phyloP scores from a whole-genome alignment of 2,888 invertebrate genomes.

The Xanthia icteritia region DNA sequence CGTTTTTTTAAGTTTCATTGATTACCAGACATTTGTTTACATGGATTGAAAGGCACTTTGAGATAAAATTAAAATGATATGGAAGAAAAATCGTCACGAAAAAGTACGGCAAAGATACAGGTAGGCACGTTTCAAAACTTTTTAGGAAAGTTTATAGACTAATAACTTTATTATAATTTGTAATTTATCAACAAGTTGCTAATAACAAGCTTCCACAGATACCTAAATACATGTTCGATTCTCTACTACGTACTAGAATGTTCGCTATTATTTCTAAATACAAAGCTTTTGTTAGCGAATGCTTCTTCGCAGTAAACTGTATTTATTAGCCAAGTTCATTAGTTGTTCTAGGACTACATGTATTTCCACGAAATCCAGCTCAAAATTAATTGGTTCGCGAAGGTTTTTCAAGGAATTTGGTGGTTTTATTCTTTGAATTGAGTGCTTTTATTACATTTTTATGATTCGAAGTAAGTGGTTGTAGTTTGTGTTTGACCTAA shows the following conservation, averaged over 20 bases:
- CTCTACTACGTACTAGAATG: neutral
- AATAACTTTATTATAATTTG: neutral
- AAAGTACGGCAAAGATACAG: neutral
- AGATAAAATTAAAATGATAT: neutral
- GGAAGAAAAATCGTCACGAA: neutral
- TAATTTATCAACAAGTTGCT: neutral
- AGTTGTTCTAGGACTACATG: conserved; percentile 24
- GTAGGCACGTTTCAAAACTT: neutral
- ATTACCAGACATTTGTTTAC: neutral
- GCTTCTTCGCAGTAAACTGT: conserved; percentile 45
- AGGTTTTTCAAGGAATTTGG: conserved; percentile 41
- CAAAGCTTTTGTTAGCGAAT: conserved; percentile 37
- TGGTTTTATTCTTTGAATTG: conserved; percentile 28
- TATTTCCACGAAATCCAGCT: conserved; percentile 29
- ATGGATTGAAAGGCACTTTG: neutral
- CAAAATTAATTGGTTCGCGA: conserved; percentile 26
- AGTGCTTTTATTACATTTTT: conserved; percentile 23
- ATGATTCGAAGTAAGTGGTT: conserved; percentile 27
- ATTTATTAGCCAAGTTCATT: conserved; percentile 51
- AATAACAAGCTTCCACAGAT: neutral
- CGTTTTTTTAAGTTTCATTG: neutral
- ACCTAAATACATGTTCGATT: neutral
- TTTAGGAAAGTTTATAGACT: neutral
- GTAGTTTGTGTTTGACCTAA: conserved; percentile 10
- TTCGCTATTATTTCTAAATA: neutral